Percentiles rank a stretch among this genome's conserved stretches.
These are phyloP conservation scores for Leptopilina myrica DNA, from an alignment of 2,888 invertebrate species.

Conservation along the genomic window DNA sequence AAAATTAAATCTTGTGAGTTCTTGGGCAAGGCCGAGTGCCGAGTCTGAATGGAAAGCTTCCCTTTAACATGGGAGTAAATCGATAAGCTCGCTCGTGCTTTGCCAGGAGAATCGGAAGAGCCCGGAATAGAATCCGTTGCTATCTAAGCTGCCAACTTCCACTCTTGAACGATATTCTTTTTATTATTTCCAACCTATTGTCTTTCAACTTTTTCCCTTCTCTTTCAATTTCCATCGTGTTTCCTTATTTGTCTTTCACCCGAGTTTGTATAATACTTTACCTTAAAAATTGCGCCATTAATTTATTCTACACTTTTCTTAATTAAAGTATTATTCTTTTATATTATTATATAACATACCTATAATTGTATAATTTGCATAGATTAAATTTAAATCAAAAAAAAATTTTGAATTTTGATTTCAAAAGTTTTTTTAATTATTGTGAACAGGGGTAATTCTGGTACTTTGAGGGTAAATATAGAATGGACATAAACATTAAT, in stretches of 20 bases:
- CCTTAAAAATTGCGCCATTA: too few species aligned
- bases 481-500: too few species aligned
- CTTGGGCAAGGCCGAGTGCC: slow-evolving; percentile 58
- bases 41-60: slow-evolving; percentile 60
- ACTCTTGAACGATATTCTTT: slow-evolving; percentile 51
- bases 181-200: slow-evolving; percentile 57
- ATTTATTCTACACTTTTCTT: too few species aligned
- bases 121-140: slow-evolving; percentile 76
- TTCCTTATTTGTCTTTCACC: slow-evolving; percentile 25
- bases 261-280: too few species aligned
- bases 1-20: slow-evolving; percentile 45
- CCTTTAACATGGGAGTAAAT: slow-evolving; percentile 68
- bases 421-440: too few species aligned
- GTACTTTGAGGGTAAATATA: too few species aligned
- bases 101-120: slow-evolving; percentile 56
- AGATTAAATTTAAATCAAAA: too few species aligned
- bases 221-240: slow-evolving; percentile 43
- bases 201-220: slow-evolving; percentile 55
- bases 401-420: too few species aligned
- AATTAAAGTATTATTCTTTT: too few species aligned
- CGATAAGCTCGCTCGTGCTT: slow-evolving; percentile 73
- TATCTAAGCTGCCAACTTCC: slow-evolving; percentile 69
- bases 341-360: too few species aligned
- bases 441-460: too few species aligned
- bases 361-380: too few species aligned